A percentile compares a stretch with the other conserved stretches of the same genome.
These are phyloP conservation scores for Polylopha cassiicola DNA, from an alignment of 2,888 invertebrate genomes.

Conservation along the genomic window DNA sequence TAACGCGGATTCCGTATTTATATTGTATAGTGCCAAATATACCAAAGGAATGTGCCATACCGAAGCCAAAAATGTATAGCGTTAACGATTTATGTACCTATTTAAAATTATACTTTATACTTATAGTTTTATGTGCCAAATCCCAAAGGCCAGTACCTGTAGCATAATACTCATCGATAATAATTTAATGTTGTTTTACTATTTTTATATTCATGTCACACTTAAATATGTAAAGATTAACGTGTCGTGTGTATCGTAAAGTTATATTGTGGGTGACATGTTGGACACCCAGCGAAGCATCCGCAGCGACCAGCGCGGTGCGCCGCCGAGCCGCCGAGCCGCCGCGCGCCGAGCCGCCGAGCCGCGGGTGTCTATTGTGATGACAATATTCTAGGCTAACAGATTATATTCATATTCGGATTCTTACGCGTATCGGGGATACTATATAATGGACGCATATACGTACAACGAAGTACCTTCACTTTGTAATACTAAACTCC, in stretches of 20 bases:
- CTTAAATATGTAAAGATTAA: slow-evolving; percentile 24
- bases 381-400: slow-evolving; percentile 54
- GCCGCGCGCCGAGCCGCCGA: slow-evolving; percentile 24
- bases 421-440: slow-evolving; percentile 21
- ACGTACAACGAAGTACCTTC: slow-evolving; percentile 31
- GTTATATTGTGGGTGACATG: no score
- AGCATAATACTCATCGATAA: slow-evolving; percentile 59
- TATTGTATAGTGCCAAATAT: slow-evolving; percentile 51
- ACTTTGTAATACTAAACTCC: no score
- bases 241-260: no score
- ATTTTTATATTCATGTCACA: slow-evolving; percentile 36
- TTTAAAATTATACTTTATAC: slow-evolving; percentile 15
- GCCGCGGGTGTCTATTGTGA: slow-evolving; percentile 38
- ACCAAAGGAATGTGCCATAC: slow-evolving; percentile 40
- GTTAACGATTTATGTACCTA: slow-evolving; percentile 22
- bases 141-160: slow-evolving; percentile 69
- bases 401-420: slow-evolving; percentile 25
- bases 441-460: slow-evolving; percentile 30
- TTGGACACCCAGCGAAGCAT: no score
- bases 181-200: slow-evolving; percentile 40
- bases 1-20: slow-evolving; percentile 38
- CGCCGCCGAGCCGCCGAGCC: slow-evolving; percentile 23
- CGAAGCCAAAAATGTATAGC: slow-evolving; percentile 41
- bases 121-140: slow-evolving; percentile 33
- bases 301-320: no score